These are phyloP conservation scores for Brachycybe producta DNA, from an alignment of 2,888 invertebrate species.

Conservation along the genomic window DNA sequence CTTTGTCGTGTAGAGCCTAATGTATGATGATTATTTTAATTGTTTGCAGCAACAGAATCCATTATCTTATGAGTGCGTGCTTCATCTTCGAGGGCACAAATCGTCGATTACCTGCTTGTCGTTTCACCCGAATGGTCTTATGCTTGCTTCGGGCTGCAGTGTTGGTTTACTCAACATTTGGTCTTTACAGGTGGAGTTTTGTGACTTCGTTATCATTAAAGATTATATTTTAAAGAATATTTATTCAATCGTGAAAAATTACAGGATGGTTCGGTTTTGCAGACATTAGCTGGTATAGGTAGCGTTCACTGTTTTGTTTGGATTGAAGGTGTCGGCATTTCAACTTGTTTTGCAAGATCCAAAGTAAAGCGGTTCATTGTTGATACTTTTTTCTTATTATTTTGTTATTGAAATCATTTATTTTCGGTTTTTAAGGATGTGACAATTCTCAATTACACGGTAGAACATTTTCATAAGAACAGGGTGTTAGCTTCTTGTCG, in stretches of 20 bases:
- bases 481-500: slow-evolving; percentile 41
- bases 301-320: slow-evolving; percentile 41
- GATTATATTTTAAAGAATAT: slow-evolving; percentile 1
- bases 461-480: slow-evolving; percentile 36
- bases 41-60: too few relatives aligned
- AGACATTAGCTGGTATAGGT: slow-evolving; percentile 43
- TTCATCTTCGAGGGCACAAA: too few relatives aligned
- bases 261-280: slow-evolving; percentile 43
- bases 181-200: slow-evolving; percentile 37
- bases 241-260: slow-evolving; percentile 9
- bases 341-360: slow-evolving; percentile 42
- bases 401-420: neutral
- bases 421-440: slow-evolving; percentile 33
- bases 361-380: slow-evolving; percentile 33
- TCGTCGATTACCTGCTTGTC: too few relatives aligned
- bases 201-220: neutral
- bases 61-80: too few relatives aligned
- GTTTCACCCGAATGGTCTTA: slow-evolving; percentile 40
- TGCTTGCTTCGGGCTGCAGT: slow-evolving; percentile 42
- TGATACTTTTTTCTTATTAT: neutral
- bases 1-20: too few relatives aligned
- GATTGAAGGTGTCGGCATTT: slow-evolving; percentile 40
- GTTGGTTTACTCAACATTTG: slow-evolving; percentile 45
- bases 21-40: too few relatives aligned
- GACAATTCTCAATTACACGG: slow-evolving; percentile 37